Evolutionary conservation across 1,140 invertebrate species (phyloP).

Genomic region (Meteorus sp.): DNA sequence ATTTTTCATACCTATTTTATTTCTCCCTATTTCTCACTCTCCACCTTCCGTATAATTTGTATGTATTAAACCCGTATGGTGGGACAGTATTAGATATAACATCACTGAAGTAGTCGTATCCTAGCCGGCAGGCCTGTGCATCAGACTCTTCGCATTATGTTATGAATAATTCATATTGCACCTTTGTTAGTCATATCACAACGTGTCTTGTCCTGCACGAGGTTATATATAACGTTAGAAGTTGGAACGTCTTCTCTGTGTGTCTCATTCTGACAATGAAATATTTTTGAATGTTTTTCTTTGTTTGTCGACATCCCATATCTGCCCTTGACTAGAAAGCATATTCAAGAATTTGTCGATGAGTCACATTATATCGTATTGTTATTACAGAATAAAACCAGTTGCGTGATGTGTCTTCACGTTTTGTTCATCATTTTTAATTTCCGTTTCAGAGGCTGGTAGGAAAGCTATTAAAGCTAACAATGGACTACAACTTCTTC

Average conservation of each 20-base stretch:
- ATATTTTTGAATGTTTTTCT: not conserved
- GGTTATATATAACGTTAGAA: not conserved
- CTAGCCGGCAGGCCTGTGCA: too few relatives aligned
- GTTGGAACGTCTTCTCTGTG: not conserved
- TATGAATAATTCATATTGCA: slow-evolving; percentile 30
- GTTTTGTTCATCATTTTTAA: not conserved
- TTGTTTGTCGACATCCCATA: not conserved
- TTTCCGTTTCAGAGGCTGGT: slow-evolving; percentile 61
- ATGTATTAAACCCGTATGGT: not conserved
- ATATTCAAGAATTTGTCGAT: not conserved
- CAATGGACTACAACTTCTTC: slow-evolving; percentile 64
- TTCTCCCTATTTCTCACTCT: not conserved
- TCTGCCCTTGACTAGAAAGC: slow-evolving; percentile 6
- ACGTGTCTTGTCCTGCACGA: not conserved
- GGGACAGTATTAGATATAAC: slow-evolving; percentile 2
- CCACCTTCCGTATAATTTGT: slow-evolving; percentile 1
- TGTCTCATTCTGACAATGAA: slow-evolving; percentile 9
- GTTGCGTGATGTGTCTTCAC: too few relatives aligned
- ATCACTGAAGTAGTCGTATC: slow-evolving; percentile 7
- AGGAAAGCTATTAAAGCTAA: slow-evolving; percentile 64
- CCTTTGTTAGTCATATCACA: slow-evolving; percentile 15
- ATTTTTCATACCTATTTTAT: too few relatives aligned
- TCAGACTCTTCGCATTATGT: not conserved
- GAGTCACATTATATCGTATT: not conserved
- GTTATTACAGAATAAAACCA: too few relatives aligned